Evolutionary conservation across 2,797 vertebrate genomes (phyloP).

Genomic region (Spondyliosoma cantharus): DNA sequence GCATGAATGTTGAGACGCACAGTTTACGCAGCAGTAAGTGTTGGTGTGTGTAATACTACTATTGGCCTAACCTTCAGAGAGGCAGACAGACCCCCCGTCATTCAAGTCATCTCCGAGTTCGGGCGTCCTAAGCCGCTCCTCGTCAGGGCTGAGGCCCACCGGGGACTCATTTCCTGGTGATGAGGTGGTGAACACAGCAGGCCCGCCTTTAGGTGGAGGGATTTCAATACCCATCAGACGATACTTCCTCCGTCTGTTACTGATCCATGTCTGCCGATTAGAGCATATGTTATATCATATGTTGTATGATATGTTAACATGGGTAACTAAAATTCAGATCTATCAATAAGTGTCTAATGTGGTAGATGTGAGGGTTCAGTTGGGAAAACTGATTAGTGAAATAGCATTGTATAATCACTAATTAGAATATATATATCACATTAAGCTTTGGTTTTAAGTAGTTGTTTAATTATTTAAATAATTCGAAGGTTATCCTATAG

Average conservation of each 20-base stretch:
- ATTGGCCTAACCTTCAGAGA: conserved; percentile 89
- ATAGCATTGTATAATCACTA: background rate
- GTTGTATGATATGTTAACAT: no score
- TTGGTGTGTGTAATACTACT: background rate
- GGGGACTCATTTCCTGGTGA: conserved; percentile 85
- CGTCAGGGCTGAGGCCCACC: conserved; percentile 86
- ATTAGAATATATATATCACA: background rate
- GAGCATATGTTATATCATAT: no score
- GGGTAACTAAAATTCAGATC: background rate
- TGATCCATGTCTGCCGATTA: conserved; percentile 94
- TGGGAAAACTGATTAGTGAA: background rate
- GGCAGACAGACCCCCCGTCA: conserved; percentile 90
- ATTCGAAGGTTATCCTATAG: conserved; percentile 9
- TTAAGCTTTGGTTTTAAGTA: background rate
- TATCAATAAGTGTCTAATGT: background rate
- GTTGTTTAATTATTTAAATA: background rate
- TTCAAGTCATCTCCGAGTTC: conserved; percentile 91
- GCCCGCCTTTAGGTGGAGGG: conserved; percentile 95
- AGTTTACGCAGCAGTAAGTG: background rate
- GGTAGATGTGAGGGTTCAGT: background rate
- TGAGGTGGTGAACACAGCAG: conserved; percentile 89
- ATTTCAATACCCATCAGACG: conserved; percentile 99
- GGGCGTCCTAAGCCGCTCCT: conserved; percentile 82
- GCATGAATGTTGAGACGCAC: conserved; percentile 25
- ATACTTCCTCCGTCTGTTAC: conserved; percentile 98